Evolutionary conservation across 2,888 invertebrate genomes (phyloP), one percentile per base, ranked within the genome.

Genomic region (Belgica antarctica): DNA sequence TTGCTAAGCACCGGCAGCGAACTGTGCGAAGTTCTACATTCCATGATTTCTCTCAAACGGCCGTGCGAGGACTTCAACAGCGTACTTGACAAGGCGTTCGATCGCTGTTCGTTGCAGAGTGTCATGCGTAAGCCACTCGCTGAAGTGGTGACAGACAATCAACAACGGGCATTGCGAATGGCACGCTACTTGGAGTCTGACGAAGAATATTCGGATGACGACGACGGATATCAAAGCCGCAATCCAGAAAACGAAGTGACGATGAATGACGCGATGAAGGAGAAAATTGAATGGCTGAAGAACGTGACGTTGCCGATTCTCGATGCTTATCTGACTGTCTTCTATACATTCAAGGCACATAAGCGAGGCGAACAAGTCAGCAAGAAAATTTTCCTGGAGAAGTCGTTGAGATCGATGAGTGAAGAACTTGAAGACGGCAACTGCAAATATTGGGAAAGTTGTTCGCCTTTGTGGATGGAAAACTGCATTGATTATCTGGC

Each of bases 231-330:
- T 15, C 2, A 1, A n/a, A 22, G 31, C 2, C 22, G 22, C n/a
- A 34, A 68, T 19, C 25, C 47, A 0, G 7, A 27, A 15, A 46
- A 65, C 28, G 46, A 65, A 27, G 68, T 68, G n/a, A 70, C 8
- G 17, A 41, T 70, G 2, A 36, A 57, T 17, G 8, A 19, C 5
- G 59, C 59, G n/a, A 36, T 8, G 15, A 5, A 15, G 19, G 19
- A 5, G n/a, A 59, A 70, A 61, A 15, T 70, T 12, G 27, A 68
- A 1, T 28, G 1, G 4, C 7, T 68, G 31, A 36, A 63, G n/a
- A 15, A 25, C 25, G 25, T 63, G 2, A 4, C 57, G n/a, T 1
- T 68, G 17, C 68, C 57, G n/a, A 57, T 57, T 5, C 19, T 27
- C 12, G 52, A 57, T 12, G 12, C n/a, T 28, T 52, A 57, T 19